Evolutionary conservation across 2,113 vertebrate genomes (phyloP).

Genomic region (Cebus imitator): DNA sequence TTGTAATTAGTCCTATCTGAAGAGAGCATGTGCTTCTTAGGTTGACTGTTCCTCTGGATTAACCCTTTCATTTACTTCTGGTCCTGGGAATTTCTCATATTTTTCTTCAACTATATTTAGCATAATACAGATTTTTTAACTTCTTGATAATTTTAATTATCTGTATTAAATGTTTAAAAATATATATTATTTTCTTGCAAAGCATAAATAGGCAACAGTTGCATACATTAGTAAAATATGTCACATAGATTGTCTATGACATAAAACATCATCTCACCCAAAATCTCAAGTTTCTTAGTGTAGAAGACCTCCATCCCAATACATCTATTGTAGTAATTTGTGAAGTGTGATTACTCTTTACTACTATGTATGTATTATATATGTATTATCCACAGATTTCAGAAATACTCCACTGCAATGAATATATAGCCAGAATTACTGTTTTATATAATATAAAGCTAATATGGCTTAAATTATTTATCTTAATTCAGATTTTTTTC

Average conservation of each 20-base stretch:
- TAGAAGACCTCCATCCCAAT: background rate
- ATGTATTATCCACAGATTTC: background rate
- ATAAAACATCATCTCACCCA: background rate
- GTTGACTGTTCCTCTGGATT: background rate
- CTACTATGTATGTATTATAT: background rate
- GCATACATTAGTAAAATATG: background rate
- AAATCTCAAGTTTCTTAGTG: background rate
- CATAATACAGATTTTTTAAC: background rate
- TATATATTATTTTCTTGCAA: background rate
- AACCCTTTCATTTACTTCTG: background rate
- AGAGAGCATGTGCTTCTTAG: background rate
- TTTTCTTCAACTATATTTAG: background rate
- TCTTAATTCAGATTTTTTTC: background rate
- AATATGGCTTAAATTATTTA: background rate
- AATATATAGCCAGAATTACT: background rate
- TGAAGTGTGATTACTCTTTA: background rate
- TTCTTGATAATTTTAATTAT: background rate
- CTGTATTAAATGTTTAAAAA: background rate
- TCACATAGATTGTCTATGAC: background rate
- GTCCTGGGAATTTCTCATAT: background rate
- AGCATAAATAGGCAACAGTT: background rate
- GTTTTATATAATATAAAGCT: background rate
- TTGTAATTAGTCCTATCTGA: background rate
- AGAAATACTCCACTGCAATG: background rate
- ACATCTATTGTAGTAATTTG: background rate